Evolutionary conservation across 2,797 vertebrate species (phyloP).

Genomic region (Prunella strophiata): DNA sequence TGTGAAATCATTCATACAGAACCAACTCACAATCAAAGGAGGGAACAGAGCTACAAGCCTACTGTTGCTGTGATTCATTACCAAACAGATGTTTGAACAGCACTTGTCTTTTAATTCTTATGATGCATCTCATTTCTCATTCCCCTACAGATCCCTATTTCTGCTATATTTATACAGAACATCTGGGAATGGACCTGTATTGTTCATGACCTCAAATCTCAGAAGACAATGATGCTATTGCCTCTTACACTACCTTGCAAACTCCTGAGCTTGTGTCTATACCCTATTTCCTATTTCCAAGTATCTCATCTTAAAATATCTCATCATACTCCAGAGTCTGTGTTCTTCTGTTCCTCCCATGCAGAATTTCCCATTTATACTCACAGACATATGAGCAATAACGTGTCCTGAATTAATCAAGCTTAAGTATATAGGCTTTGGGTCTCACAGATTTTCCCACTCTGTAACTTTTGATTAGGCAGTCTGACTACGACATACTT

Average conservation of each 20-base stretch:
- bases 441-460: not conserved
- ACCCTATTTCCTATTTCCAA: not conserved
- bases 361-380: not conserved
- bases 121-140: not conserved
- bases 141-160: not conserved
- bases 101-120: not conserved
- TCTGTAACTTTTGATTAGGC: not conserved
- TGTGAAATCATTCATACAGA: not conserved
- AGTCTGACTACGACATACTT: not conserved
- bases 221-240: not conserved
- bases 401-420: not conserved
- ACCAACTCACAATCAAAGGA: not conserved
- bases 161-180: not conserved
- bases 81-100: not conserved
- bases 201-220: not conserved
- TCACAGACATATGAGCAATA: fast-evolving
- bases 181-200: not conserved
- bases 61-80: not conserved
- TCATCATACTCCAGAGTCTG: not conserved
- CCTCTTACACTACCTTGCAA: not conserved
- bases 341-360: not conserved
- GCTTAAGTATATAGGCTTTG: not conserved
- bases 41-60: not conserved
- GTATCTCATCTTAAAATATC: not conserved
- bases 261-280: not conserved